Percentiles rank a stretch among this genome's conserved stretches.
Conservation (phyloP, 2,797 vertebrate species). For the Cirrhinus mrigala region DNA sequence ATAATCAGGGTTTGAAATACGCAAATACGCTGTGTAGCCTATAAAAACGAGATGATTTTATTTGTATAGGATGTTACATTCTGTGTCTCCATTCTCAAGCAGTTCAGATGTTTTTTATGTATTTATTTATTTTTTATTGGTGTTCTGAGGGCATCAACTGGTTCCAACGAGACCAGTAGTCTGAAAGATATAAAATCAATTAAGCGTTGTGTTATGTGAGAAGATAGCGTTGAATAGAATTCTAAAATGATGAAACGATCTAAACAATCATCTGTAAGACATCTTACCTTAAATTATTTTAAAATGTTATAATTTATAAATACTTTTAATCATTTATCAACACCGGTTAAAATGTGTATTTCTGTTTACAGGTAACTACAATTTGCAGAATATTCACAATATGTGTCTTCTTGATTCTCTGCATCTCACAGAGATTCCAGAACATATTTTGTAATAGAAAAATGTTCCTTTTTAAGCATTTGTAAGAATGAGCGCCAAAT, state of each 20-base stretch:
- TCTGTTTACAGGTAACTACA: background rate
- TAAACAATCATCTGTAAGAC: background rate
- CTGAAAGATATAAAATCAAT: background rate
- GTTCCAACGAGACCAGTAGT: background rate
- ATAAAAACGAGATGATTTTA: background rate
- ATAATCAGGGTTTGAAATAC: background rate
- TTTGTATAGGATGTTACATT: background rate
- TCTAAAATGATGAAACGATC: background rate
- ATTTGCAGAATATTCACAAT: background rate
- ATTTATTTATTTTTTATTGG: background rate
- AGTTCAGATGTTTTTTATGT: too few species aligned
- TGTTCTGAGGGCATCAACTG: slow-evolving; percentile 10
- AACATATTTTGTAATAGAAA: background rate
- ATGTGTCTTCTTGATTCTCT: background rate
- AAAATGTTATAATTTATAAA: background rate
- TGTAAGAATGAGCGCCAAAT: background rate
- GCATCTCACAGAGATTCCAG: background rate
- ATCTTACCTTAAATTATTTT: background rate
- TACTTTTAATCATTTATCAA: background rate
- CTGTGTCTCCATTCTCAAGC: background rate
- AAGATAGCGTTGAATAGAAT: background rate
- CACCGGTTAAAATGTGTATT: background rate
- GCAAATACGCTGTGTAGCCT: too few species aligned
- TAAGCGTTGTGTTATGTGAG: background rate
- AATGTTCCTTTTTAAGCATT: background rate